Percentiles rank a stretch among this genome's conserved stretches.
These are phyloP conservation scores for Germaria angustata DNA, from an alignment of 2,888 invertebrate species.

Conservation along the genomic window DNA sequence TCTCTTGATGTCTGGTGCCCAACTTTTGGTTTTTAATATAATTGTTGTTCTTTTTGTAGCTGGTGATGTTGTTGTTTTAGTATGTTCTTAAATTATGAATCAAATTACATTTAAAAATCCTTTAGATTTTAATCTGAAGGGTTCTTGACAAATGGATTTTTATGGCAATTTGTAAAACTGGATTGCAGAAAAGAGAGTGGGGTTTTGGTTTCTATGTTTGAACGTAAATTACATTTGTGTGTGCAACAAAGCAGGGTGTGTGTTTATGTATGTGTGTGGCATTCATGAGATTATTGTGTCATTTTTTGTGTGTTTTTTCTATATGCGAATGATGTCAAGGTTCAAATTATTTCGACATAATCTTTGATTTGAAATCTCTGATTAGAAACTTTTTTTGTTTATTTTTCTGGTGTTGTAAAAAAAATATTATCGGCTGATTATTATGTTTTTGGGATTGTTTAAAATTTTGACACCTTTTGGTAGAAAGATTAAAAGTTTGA, in stretches of 20 bases:
- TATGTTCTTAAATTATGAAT: slow-evolving; percentile 73
- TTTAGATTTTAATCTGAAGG: slow-evolving; percentile 78
- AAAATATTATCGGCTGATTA: slow-evolving; percentile 39
- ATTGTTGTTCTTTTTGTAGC: slow-evolving; percentile 70
- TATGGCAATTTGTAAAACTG: slow-evolving; percentile 76
- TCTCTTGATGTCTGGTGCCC: slow-evolving; percentile 55
- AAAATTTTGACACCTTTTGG: slow-evolving; percentile 64
- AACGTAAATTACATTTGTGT: slow-evolving; percentile 75
- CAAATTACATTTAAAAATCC: slow-evolving; percentile 79
- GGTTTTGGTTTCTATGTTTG: slow-evolving; percentile 50
- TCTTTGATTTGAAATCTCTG: slow-evolving; percentile 75
- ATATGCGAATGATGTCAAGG: slow-evolving; percentile 52
- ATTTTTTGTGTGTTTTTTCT: slow-evolving; percentile 8
- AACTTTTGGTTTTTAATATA: slow-evolving; percentile 70
- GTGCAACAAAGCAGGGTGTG: not conserved
- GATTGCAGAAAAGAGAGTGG: slow-evolving; percentile 66
- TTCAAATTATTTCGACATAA: slow-evolving; percentile 65
- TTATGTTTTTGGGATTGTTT: slow-evolving; percentile 50
- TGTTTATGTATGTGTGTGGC: slow-evolving; percentile 4
- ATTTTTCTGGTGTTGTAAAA: slow-evolving; percentile 36
- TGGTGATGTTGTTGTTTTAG: slow-evolving; percentile 60
- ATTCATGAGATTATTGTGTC: slow-evolving; percentile 52
- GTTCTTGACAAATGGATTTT: slow-evolving; percentile 79
- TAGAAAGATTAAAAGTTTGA: slow-evolving; percentile 56
- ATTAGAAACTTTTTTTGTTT: slow-evolving; percentile 66